Evolutionary conservation across 2,113 vertebrate genomes (phyloP), one percentile per base, ranked within the genome.

Genomic region (Lophotis ruficrista): DNA sequence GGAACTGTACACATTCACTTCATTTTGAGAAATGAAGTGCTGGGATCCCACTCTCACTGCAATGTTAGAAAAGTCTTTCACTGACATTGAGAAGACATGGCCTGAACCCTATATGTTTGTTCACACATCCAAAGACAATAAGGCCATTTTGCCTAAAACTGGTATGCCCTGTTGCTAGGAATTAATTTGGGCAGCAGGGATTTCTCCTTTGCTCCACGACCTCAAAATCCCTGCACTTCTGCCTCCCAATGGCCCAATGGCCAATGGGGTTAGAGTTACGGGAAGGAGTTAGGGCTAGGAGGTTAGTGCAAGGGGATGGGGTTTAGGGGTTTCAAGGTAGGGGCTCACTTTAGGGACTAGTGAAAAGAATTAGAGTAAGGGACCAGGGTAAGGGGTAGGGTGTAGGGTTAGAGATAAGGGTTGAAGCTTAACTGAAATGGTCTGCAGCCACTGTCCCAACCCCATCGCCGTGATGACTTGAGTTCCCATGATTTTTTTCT

Each of bases 231-330:
- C 7, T 61, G n/a, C 20, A 14, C 9, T 38, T 9, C 22, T 87
- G 28, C 23, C 13, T 92, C 47, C 21, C 10, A 23, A 1, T 21
- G 21, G 31, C 61, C 56, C 57, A 35, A 37, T 14, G 37, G 20
- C 7, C 31, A n/a, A n/a, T 58, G 15, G 12, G 38, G 33, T 22
- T 86, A 57, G 25, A 53, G 22, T 9, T 70, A 28, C 1, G 4
- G 43, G 21, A 38, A 0, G 25, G 21, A 15, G 7, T 51, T 5
- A 64, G 35, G 30, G 10, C 21, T 57, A 31, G 37, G 31, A 78
- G 15, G 4, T 66, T 70, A 61, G 20, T 18, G 25, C 20, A 28
- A 6, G 2, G 28, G 13, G n/a, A 58, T 54, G 22, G 0, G 0
- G 28, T 47, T 79, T 41, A n/a, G 10, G 51, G 30, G 20, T 53